phyloP scores from a whole-genome alignment of 2,797 vertebrate genomes.

The Pachyuromys duprasi region DNA sequence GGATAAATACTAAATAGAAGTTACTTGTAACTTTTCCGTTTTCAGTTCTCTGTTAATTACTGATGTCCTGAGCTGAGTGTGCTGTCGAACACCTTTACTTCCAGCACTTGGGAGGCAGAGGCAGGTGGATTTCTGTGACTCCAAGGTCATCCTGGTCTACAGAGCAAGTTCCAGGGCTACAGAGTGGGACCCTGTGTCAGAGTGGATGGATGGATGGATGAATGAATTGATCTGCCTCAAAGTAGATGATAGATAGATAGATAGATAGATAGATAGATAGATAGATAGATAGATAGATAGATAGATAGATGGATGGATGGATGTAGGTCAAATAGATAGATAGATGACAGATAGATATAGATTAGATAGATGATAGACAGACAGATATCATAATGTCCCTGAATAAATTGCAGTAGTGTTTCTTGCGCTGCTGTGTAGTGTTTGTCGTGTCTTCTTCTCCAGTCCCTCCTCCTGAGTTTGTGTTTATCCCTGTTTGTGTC shows the following conservation, averaged over 20 bases:
- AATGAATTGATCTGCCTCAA: no score
- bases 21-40: neutral
- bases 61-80: neutral
- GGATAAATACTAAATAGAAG: neutral
- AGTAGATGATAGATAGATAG: neutral
- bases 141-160: neutral
- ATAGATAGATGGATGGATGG: neutral
- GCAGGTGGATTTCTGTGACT: neutral
- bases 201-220: no score
- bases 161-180: neutral
- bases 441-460: neutral
- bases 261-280: no score
- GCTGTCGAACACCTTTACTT: neutral
- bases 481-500: neutral
- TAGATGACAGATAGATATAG: neutral
- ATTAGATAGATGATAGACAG: neutral
- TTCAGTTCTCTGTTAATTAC: constrained; percentile 12
- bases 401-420: neutral
- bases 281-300: neutral
- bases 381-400: neutral
- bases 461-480: neutral
- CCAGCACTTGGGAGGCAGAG: neutral
- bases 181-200: neutral
- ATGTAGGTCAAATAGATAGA: no score
- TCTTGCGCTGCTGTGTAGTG: neutral